These are phyloP conservation scores for Pherbina coryleti DNA, from an alignment of 2,888 invertebrate genomes.

Conservation along the genomic window DNA sequence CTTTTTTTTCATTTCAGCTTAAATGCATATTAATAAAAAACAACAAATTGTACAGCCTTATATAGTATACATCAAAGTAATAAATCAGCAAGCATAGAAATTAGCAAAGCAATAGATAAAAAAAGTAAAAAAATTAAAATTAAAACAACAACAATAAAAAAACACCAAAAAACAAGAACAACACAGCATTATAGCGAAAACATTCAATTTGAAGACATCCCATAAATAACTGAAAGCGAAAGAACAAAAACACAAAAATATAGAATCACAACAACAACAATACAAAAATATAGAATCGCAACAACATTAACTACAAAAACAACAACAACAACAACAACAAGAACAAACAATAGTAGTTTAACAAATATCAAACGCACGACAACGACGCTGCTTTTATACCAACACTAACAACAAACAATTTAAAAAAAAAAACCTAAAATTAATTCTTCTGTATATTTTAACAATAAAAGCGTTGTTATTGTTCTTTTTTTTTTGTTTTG, in stretches of 20 bases:
- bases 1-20: no score
- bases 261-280: background rate
- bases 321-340: background rate
- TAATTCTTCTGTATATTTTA: conserved; percentile 23
- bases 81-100: conserved; percentile 10
- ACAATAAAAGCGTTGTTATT: conserved; percentile 12
- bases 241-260: background rate
- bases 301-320: no score
- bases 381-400: background rate
- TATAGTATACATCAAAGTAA: background rate
- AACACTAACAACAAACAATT: background rate
- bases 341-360: background rate
- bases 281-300: background rate
- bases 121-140: background rate
- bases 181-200: background rate
- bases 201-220: background rate
- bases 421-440: background rate
- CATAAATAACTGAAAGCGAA: background rate
- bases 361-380: background rate
- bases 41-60: conserved; percentile 23
- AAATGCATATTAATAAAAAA: background rate
- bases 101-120: conserved; percentile 18
- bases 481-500: no score
- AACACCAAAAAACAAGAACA: background rate
- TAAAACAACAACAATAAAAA: background rate